A percentile compares a stretch with the other conserved stretches of the same genome.
Conservation (phyloP, 1,140 invertebrate genomes). For the Panagrolaimus sp. region DNA sequence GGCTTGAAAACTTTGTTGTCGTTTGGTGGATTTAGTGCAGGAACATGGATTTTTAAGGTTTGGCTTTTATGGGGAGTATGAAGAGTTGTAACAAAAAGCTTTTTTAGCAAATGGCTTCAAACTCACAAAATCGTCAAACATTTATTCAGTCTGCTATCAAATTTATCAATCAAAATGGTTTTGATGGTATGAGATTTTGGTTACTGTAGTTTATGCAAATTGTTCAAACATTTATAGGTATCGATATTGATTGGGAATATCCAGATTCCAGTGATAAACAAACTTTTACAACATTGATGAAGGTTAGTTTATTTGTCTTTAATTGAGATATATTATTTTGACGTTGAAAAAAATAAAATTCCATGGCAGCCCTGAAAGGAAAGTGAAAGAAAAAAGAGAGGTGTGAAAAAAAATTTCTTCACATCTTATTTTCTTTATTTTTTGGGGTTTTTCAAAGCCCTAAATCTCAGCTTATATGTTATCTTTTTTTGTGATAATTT, state of each 20-base stretch:
- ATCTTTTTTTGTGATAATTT: too few species aligned
- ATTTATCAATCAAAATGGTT: slow-evolving; percentile 80
- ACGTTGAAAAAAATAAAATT: too few species aligned
- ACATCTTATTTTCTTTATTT: too few species aligned
- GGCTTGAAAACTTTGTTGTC: slow-evolving; percentile 18
- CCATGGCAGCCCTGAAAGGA: too few species aligned
- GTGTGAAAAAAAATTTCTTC: too few species aligned
- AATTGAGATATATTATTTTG: too few species aligned
- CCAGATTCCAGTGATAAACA: slow-evolving; percentile 62
- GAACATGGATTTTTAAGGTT: not conserved
- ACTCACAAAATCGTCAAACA: slow-evolving; percentile 57
- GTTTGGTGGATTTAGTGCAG: slow-evolving; percentile 15
- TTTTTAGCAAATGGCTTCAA: slow-evolving; percentile 26
- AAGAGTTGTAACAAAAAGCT: slow-evolving; percentile 52
- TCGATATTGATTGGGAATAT: slow-evolving; percentile 94
- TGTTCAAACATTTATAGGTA: slow-evolving; percentile 56
- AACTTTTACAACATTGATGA: slow-evolving; percentile 12
- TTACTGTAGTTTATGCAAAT: too few species aligned
- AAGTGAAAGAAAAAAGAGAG: too few species aligned
- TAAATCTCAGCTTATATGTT: too few species aligned
- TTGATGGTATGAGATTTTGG: slow-evolving; percentile 67
- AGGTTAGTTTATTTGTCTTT: too few species aligned
- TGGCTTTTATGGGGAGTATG: too few species aligned
- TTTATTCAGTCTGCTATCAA: slow-evolving; percentile 85
- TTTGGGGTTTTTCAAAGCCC: too few species aligned